Evolutionary conservation across 2,113 vertebrate species (phyloP).

Genomic region (Ictalurus punctatus): DNA sequence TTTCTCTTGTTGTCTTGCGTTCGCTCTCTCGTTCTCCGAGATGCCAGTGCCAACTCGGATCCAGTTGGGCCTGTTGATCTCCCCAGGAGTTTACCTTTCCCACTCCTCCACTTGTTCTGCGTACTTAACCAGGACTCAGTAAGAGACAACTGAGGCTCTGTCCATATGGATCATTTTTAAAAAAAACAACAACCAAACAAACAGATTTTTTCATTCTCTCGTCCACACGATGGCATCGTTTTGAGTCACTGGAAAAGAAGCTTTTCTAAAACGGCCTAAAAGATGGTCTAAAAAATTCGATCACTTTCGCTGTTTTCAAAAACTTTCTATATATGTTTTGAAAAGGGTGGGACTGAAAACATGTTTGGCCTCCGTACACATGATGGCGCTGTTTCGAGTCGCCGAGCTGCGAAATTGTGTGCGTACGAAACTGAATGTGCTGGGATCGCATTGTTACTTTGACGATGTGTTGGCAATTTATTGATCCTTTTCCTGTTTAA

Average conservation of each 20-base stretch:
- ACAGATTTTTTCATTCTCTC: neutral
- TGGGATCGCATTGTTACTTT: neutral
- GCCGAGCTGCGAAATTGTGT: neutral
- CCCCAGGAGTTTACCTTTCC: slow-evolving; percentile 38
- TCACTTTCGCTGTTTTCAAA: neutral
- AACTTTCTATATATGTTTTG: neutral
- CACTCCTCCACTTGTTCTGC: slow-evolving; percentile 49
- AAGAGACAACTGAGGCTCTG: slow-evolving; percentile 59
- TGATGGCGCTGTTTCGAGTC: neutral
- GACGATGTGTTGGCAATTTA: neutral
- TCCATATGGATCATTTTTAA: neutral
- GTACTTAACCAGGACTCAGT: slow-evolving; percentile 66
- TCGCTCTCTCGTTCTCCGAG: neutral
- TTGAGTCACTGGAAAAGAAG: neutral
- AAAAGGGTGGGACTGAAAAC: neutral
- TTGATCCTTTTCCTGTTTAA: neutral
- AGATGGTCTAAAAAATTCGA: neutral
- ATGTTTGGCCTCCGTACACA: neutral
- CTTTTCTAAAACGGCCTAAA: neutral
- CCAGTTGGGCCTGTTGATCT: slow-evolving; percentile 28
- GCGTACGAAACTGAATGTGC: too few relatives aligned
- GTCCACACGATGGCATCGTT: neutral
- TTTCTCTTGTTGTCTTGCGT: neutral
- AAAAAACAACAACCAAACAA: neutral
- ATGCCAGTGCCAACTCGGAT: neutral